Base-by-base conservation (phyloP, 2,113 vertebrate species). In the Clarias magur region DNA sequence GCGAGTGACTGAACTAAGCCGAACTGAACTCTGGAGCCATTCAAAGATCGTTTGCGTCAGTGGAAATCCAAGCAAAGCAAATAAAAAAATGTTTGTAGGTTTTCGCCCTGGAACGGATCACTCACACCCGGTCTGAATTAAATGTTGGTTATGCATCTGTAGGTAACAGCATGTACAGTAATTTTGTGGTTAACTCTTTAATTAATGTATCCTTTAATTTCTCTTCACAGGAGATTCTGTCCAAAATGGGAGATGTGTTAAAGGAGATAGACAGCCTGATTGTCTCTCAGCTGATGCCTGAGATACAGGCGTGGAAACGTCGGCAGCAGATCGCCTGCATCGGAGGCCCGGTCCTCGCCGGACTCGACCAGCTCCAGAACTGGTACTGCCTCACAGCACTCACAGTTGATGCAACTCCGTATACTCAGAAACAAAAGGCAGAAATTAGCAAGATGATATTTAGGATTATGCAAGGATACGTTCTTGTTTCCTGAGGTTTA, bases 311-410 rank as follows among this genome's bases (percentile, higher is more conserved):
- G 90, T 99, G 98, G 98, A 99, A 97, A 89, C 95, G 97, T 10
- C 89, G 97, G 80, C 98, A 99, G 93, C 98, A 99, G 91, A 95
- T 99, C 0, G 95, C 97, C 54, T 97, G 96, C 94, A 98, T 99
- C 0, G 98, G 98, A 0, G 97, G 98, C 6, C 98, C 98, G 0
- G 94, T 96, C 78, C 96, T 97, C 0, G 96, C 94, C 0, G 96
- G 97, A 68, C 95, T 99, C 48, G 98, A 99, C 87, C 98, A 98
- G 92, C 96, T 99, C 86, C 97, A 99, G 92, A 97, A 96, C 92
- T 99, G 98, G 98, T 99, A 96, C 94, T 27, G 85, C 42, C 10
- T 60, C 15, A 42, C 30, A 25, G 8, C 48, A 13, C 23, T 48
- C 17, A 63, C 8, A 68, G 30, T 25, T 76, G 0, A 73, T 23